Evolutionary conservation across 1,140 invertebrate species (phyloP).

Genomic region (Sarcophaga peregrina): DNA sequence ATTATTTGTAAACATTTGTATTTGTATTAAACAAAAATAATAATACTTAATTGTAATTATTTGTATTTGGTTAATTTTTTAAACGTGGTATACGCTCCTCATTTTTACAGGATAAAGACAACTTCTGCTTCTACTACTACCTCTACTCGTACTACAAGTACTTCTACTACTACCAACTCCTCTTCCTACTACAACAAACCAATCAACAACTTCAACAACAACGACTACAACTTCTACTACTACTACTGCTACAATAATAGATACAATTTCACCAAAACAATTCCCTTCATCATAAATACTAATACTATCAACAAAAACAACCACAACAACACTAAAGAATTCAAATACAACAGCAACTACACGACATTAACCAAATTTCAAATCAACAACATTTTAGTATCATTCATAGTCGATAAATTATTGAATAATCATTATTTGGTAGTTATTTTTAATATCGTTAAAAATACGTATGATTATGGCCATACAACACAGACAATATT

Average conservation of each 20-base stretch:
- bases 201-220: conserved; percentile 40
- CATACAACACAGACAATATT: background rate
- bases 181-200: conserved; percentile 36
- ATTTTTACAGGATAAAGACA: conserved; percentile 66
- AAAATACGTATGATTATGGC: background rate
- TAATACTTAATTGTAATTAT: background rate
- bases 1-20: conserved; percentile 27
- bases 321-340: conserved; percentile 45
- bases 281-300: background rate
- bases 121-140: conserved; percentile 62
- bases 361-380: conserved; percentile 43
- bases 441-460: conserved; percentile 5
- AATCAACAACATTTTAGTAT: conserved; percentile 31
- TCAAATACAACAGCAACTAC: conserved; percentile 57
- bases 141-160: conserved; percentile 52
- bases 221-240: conserved; percentile 32
- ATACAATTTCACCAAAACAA: conserved; percentile 29
- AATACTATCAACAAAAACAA: background rate
- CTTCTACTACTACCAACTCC: conserved; percentile 37
- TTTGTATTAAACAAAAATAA: background rate
- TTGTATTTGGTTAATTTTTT: conserved; percentile 52
- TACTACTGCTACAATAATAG: conserved; percentile 32
- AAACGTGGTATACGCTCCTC: conserved; percentile 65
- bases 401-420: background rate
- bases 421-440: background rate